Base-by-base conservation (phyloP, 2,888 invertebrate species). In the Acleris sparsana region DNA sequence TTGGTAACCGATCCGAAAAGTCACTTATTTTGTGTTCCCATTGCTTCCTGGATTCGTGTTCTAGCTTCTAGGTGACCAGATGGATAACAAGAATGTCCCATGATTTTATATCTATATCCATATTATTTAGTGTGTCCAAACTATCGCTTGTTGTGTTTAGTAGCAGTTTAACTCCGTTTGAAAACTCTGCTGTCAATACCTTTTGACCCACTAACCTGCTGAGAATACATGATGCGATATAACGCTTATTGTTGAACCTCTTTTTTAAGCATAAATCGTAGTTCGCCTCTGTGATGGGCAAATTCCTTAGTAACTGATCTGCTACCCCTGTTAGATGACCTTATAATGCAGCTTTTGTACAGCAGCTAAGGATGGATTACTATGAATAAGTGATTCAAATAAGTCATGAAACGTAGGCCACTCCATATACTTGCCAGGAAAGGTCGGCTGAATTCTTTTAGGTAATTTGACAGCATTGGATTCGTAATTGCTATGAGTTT, bases 41-140 rank as follows among this genome's bases (percentile, higher is more conserved):
- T 11, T 60, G 56, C 52, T 51, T 66, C 17, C 53, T 68, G 13
- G 67, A 59, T 44, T 71, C 71, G 25, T 25, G 18, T 44, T 71
- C 71, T 55, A 71, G n/a, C n/a, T n/a, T 71, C 58, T 61, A 62
- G 6, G 65, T 49, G 20, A n/a, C n/a, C n/a, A n/a, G 25, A 20
- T 63, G 61, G 48, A 69, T 67, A 11, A 69, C 53, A 25, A 70
- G 51, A 13, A 67, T 56, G 25, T 70, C 65, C 70, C 70, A 69
- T 22, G 66, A 43, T 46, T 52, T n/a, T 1, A 65, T 65, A 44
- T 49, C 29, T 39, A 68, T n/a, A n/a, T n/a, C n/a, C 17, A 62
- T 17, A 29, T 53, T 55, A 16, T 64, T 62, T n/a, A 69, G 59
- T 22, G 58, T 44, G 16, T 46, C 63, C n/a, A 65, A n/a, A 48